Conservation (phyloP, 2,113 vertebrate genomes). For the Clupea harengus region DNA sequence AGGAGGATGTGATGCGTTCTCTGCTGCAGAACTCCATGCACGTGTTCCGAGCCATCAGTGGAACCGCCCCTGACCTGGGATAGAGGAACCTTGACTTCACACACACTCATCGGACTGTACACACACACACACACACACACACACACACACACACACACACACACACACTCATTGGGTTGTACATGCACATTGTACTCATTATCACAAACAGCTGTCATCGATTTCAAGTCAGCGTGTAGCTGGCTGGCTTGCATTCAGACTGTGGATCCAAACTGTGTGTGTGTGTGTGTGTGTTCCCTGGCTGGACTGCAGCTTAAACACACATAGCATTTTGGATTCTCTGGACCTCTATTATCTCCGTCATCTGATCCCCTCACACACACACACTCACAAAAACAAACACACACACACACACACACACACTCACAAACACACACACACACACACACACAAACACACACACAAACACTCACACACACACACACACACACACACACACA, state of each 20-base stretch:
- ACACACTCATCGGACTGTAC: background rate
- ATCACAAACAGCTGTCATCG: no score
- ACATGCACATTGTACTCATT: background rate
- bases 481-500: background rate
- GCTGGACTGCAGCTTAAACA: no score
- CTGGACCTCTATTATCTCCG: no score
- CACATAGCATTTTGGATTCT: no score
- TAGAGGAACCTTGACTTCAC: conserved; percentile 46
- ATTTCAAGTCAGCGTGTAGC: no score
- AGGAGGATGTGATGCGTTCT: conserved; percentile 84
- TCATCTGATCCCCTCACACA: background rate
- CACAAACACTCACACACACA: background rate
- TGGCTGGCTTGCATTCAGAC: background rate
- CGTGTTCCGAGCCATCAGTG: conserved; percentile 94
- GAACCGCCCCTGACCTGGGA: conserved; percentile 77
- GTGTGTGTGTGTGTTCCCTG: no score
- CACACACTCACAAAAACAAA: background rate
- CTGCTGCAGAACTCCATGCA: conserved; percentile 88
- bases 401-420: background rate
- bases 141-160: background rate
- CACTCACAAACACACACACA: background rate
- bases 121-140: background rate
- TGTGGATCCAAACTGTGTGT: no score
- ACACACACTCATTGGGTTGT: background rate
- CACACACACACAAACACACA: background rate